These are phyloP conservation scores for Pachycephus smyrnensis DNA, from an alignment of 2,888 invertebrate species.

Conservation along the genomic window DNA sequence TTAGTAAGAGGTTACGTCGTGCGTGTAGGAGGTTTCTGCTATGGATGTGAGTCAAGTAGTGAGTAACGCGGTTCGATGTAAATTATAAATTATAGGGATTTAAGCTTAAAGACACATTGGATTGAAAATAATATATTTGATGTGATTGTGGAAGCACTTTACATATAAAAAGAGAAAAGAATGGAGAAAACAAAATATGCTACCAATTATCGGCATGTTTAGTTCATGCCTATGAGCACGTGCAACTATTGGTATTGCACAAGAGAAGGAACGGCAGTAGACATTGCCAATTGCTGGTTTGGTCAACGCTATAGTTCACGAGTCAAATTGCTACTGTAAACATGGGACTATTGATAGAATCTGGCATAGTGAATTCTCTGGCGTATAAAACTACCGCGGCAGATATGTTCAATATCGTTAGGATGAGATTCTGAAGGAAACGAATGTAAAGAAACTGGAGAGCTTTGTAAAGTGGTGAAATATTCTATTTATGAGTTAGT, in stretches of 20 bases:
- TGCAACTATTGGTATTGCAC: neutral
- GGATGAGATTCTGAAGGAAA: neutral
- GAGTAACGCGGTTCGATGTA: neutral
- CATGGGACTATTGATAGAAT: conserved; percentile 1
- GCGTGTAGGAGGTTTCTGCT: neutral
- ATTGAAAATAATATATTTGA: neutral
- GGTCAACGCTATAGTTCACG: conserved; percentile 6
- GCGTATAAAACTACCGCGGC: neutral
- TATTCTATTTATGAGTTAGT: neutral
- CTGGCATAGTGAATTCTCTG: neutral
- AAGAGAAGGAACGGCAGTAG: neutral
- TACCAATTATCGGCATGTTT: neutral
- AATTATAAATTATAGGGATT: neutral
- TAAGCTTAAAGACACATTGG: neutral
- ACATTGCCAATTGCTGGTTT: neutral
- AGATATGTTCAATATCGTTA: neutral
- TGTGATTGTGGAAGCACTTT: neutral
- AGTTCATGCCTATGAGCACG: neutral
- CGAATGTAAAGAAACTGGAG: neutral
- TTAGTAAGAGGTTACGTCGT: neutral
- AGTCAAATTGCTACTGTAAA: conserved; percentile 3
- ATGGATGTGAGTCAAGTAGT: neutral
- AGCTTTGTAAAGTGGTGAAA: neutral
- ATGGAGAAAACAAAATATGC: neutral
- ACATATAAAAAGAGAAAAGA: neutral